phyloP scores from a whole-genome alignment of 2,797 vertebrate genomes.

The Poeciliopsis gracilis region DNA sequence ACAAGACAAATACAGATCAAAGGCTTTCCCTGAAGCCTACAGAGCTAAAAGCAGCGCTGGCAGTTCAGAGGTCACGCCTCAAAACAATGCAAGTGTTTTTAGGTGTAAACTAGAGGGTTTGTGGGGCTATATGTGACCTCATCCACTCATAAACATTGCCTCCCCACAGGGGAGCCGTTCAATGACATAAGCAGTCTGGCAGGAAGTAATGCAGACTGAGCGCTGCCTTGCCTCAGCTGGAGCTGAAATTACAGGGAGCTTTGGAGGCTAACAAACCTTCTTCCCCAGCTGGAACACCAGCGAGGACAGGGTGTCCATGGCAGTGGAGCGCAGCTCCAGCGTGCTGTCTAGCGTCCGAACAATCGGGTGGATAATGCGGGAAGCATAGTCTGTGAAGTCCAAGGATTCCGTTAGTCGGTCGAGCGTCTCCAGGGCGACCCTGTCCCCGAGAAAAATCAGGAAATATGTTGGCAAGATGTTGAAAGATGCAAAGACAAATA shows the following conservation, averaged over 20 bases:
- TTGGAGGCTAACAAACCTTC: slow-evolving; percentile 83
- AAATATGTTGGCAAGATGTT: slow-evolving; percentile 12
- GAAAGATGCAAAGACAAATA: slow-evolving; percentile 5
- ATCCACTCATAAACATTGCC: slow-evolving; percentile 63
- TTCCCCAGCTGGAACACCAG: slow-evolving; percentile 97
- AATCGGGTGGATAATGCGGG: slow-evolving; percentile 96
- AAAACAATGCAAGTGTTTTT: slow-evolving; percentile 45
- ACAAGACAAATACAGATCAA: slow-evolving; percentile 71
- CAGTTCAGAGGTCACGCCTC: slow-evolving; percentile 47
- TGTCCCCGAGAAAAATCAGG: slow-evolving; percentile 64
- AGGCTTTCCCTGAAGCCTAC: slow-evolving; percentile 57
- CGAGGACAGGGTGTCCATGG: slow-evolving; percentile 97
- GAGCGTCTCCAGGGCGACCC: slow-evolving; percentile 94
- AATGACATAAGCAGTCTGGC: slow-evolving; percentile 76
- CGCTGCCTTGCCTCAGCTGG: slow-evolving; percentile 50
- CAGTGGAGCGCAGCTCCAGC: slow-evolving; percentile 90
- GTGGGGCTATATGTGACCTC: slow-evolving; percentile 63
- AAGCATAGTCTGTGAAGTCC: slow-evolving; percentile 98
- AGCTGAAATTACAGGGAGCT: slow-evolving; percentile 35
- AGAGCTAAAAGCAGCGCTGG: slow-evolving; percentile 46
- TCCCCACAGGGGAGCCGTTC: slow-evolving; percentile 39
- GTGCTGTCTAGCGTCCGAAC: slow-evolving; percentile 93
- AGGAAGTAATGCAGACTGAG: slow-evolving; percentile 69
- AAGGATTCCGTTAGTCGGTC: slow-evolving; percentile 95
- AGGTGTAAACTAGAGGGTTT: slow-evolving; percentile 31